Evolutionary conservation across 2,888 invertebrate genomes (phyloP), one percentile per base, ranked within the genome.

Genomic region (Drosophila quasianomalipes): DNA sequence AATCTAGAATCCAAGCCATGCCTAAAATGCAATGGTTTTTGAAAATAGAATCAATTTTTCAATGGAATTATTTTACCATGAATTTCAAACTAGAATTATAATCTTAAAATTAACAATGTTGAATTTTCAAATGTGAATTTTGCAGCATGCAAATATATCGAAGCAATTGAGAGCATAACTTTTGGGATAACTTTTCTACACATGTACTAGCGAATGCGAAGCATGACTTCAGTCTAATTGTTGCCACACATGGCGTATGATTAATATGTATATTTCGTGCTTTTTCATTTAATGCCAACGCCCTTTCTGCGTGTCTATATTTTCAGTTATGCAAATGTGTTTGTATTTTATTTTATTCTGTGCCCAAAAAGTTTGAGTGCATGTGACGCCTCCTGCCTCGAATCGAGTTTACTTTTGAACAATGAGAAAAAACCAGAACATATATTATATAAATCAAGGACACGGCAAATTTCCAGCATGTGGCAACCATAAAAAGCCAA

Each of bases 201-300:
- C 65, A 72, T 71, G 59, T 64, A 54, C 33, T 37, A 52, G 57
- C 63, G 55, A 35, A 59, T 60, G 54, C 35, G 39, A 51, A 30
- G 37, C 63, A 59, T 66, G 69, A 66, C 68, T 70, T 35, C 52
- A 60, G 55, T 71, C 47, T 74, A 76, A 81, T 79, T 74, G 66
- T 57, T 58, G 70, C 44, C 49, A 79, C 86, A 86, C 89, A 85
- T 87, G 86, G 85, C 77, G 80, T 75, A 89, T 87, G 89, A 89
- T 81, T 85, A 74, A 86, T 89, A 80, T 82, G 78, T 87, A 72
- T 83, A 70, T 54, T 82, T 55, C 83, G 85, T 86, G 89, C 77
- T 62, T 76, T 76, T 79, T 51, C 73, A 69, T 82, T 86, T 79
- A 76, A 79, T 84, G 82, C 55, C 61, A 68, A 66, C 54, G 60